phyloP scores from a whole-genome alignment of 2,797 vertebrate species.

The Parauchenoglanis punctatus region DNA sequence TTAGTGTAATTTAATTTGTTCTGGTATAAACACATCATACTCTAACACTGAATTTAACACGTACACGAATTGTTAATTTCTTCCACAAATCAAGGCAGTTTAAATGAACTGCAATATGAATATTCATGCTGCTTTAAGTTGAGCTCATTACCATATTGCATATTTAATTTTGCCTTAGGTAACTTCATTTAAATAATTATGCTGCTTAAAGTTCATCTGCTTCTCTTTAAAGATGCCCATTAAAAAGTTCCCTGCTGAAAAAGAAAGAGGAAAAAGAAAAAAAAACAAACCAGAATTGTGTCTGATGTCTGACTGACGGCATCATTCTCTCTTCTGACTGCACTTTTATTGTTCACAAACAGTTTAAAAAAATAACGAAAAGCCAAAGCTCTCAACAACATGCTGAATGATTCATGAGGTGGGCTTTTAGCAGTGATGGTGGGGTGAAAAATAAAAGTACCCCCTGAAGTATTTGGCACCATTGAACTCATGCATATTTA shows the following conservation, averaged over 20 bases:
- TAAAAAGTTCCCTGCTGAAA: neutral
- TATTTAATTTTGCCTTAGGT: constrained; percentile 1
- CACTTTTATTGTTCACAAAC: neutral
- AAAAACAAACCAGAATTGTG: neutral
- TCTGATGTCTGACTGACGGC: neutral
- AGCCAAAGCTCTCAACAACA: neutral
- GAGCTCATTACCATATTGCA: constrained; percentile 2
- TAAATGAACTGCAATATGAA: neutral
- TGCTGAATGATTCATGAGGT: constrained; percentile 20
- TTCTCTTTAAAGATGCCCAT: neutral
- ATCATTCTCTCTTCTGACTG: neutral
- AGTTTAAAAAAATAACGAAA: neutral
- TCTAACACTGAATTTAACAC: neutral
- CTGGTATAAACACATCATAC: neutral
- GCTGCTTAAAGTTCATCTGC: neutral
- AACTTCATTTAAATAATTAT: constrained; percentile 7
- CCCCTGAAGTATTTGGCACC: constrained; percentile 29
- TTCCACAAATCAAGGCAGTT: neutral
- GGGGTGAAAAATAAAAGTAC: constrained; percentile 15
- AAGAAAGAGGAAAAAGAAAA: neutral
- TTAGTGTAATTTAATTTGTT: neutral
- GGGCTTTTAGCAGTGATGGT: neutral
- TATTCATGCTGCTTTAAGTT: constrained; percentile 3
- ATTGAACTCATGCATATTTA: constrained; percentile 46
- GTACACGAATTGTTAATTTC: neutral